Conservation (phyloP, 2,113 vertebrate genomes). For the Hippotragus niger region DNA sequence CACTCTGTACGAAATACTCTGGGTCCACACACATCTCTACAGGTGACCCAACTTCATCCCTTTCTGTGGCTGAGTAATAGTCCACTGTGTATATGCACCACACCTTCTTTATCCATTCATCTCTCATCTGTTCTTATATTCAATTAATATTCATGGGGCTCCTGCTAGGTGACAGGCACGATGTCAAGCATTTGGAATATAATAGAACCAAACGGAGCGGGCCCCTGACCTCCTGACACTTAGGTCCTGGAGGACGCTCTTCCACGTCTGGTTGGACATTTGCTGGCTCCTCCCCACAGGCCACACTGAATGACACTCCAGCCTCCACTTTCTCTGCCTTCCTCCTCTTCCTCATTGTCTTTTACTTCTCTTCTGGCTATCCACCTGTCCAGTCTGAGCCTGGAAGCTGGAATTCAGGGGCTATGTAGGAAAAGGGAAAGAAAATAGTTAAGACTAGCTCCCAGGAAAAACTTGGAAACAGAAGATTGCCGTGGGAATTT, state of each 20-base stretch:
- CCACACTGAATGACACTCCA: fast-evolving
- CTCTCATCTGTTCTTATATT: not conserved
- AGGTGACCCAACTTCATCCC: not conserved
- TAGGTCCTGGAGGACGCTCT: not conserved
- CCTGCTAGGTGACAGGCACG: not conserved
- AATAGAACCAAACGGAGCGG: not conserved
- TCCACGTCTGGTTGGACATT: fast-evolving
- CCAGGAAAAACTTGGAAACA: not conserved
- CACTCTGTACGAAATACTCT: not conserved
- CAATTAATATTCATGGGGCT: not conserved
- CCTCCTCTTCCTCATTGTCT: not conserved
- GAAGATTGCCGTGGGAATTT: not conserved
- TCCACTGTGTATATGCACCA: not conserved
- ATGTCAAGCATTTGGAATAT: not conserved
- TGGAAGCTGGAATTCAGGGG: not conserved
- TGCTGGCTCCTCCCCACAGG: not conserved
- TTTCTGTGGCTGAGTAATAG: not conserved
- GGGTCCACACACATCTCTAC: not conserved
- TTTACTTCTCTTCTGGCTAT: not conserved
- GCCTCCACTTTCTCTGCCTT: fast-evolving
- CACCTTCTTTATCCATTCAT: not conserved
- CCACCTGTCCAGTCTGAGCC: not conserved
- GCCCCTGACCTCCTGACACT: not conserved
- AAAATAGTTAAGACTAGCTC: not conserved
- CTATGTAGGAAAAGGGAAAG: not conserved